Conservation (phyloP, 2,113 vertebrate genomes). For the Amia ocellicauda region DNA sequence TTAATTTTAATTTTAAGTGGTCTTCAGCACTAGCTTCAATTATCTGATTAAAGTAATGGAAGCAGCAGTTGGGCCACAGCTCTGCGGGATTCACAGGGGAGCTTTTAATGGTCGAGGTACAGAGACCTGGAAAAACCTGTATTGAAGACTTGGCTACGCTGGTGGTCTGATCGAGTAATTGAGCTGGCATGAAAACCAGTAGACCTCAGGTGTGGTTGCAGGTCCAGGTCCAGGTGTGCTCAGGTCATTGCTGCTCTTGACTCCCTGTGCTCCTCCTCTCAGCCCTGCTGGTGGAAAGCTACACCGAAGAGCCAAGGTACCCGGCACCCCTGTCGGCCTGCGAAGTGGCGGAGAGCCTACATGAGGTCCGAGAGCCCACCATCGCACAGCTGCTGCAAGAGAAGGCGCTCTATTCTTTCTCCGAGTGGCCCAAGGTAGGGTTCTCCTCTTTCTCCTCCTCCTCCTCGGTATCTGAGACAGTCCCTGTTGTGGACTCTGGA, state of each 20-base stretch:
- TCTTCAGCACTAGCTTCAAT: too few species aligned
- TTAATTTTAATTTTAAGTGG: too few species aligned
- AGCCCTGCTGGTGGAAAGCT: conserved; percentile 69
- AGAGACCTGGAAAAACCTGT: too few species aligned
- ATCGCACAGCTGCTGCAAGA: conserved; percentile 95
- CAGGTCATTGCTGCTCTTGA: not conserved
- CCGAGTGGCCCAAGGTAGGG: conserved; percentile 94
- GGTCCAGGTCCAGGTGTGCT: not conserved
- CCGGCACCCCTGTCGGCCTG: conserved; percentile 58
- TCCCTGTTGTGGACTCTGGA: not conserved
- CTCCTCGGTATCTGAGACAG: too few species aligned
- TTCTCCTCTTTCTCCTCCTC: not conserved
- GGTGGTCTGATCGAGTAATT: too few species aligned
- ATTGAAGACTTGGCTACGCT: too few species aligned
- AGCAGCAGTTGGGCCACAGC: too few species aligned
- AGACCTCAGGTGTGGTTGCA: too few species aligned
- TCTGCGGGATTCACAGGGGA: too few species aligned
- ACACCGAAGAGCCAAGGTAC: conserved; percentile 71
- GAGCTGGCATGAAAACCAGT: too few species aligned
- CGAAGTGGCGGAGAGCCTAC: conserved; percentile 72
- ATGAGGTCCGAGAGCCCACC: conserved; percentile 85
- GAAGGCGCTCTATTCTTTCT: conserved; percentile 93
- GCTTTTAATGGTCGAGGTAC: too few species aligned
- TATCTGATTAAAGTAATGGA: too few species aligned
- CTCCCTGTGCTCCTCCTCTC: not conserved